Evolutionary conservation across 2,113 vertebrate genomes (phyloP), one percentile per base, ranked within the genome.

Genomic region (Campylomormyrus numenius): DNA sequence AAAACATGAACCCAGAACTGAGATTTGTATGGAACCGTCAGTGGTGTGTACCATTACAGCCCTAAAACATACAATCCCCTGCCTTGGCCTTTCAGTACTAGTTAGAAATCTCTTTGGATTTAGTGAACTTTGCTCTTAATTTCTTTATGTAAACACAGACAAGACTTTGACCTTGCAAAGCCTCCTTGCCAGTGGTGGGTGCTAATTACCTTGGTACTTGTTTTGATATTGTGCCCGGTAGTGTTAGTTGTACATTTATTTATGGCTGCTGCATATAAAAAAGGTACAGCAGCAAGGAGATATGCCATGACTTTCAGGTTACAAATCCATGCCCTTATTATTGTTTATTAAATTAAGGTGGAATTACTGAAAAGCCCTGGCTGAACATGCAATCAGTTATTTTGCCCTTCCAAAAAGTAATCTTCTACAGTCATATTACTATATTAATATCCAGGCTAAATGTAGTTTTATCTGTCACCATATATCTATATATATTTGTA

Each of bases 191-290:
- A 80, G 74, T 80, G 74, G 35, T 42, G 74, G 13, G 74, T 80
- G 74, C 74, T 80, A 80, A 80, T 80, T 80, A 80, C 35, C 74
- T 80, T 42, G 74, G 35, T 80, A 39, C 35, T 35, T 80, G 11
- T 80, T 80, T 80, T 42, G 74, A 80, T 42, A 80, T 80, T 42
- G 74, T 80, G 74, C 74, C 74, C 74, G 35, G 74, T 80, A 80
- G 74, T 80, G 74, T 35, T 80, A 80, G 74, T 80, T 80, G 74
- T 80, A 42, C 74, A 80, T 80, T 80, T 42, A 80, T 80, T 80
- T 80, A 80, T 80, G 74, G 13, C 13, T 19, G 74, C 74, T 80
- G 74, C 74, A 42, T 39, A 42, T 42, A 80, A 80, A 80, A 39
- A 19, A 70, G 62, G 74, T 42, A 19, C 35, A 5, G 31, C 74